Conservation (phyloP, 1,140 invertebrate genomes). For the Tetramorium parvispinum region DNA sequence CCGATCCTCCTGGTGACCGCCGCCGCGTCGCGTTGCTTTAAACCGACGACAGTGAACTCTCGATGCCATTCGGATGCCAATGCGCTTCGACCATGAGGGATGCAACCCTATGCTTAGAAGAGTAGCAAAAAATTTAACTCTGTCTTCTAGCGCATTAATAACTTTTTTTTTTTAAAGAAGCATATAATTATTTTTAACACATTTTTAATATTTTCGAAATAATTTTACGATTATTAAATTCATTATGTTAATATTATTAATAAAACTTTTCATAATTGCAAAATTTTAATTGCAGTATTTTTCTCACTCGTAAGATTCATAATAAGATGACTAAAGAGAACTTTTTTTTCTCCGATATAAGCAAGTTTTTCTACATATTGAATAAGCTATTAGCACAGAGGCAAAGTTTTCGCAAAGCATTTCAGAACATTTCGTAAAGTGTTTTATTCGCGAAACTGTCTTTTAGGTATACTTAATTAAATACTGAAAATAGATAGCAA, state of each 20-base stretch:
- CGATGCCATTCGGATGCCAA: conserved; percentile 39
- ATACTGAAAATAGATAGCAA: background rate
- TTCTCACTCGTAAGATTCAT: background rate
- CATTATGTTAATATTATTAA: background rate
- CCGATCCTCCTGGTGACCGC: conserved; percentile 69
- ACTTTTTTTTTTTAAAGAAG: background rate
- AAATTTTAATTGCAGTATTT: background rate
- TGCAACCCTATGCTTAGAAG: background rate
- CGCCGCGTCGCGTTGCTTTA: conserved; percentile 51
- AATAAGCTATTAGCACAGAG: too few species aligned
- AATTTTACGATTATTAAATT: background rate
- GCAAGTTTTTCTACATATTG: background rate
- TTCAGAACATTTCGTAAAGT: background rate
- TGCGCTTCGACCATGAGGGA: background rate
- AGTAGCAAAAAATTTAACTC: background rate
- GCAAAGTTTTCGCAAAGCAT: too few species aligned
- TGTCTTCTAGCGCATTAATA: background rate
- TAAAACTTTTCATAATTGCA: background rate
- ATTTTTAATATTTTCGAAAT: background rate
- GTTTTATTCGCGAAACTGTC: background rate
- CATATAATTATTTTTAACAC: background rate
- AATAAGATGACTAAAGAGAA: background rate
- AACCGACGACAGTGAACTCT: conserved; percentile 31
- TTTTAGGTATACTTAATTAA: background rate
- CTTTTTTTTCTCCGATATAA: background rate